Conservation (phyloP, 2,797 vertebrate genomes). For the Orientallactaga sibirica region DNA sequence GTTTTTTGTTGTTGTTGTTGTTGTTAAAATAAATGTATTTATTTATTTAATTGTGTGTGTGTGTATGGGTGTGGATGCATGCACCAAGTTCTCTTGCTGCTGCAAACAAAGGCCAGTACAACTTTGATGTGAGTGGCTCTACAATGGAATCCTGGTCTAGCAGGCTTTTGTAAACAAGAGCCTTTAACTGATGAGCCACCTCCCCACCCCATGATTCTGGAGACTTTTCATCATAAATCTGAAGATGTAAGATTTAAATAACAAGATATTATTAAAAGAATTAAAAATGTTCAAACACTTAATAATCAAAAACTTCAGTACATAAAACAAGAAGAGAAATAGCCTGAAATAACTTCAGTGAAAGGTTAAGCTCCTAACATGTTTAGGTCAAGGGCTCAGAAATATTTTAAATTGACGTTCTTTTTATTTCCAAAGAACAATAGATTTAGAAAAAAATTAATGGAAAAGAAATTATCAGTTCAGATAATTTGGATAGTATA, state of each 20-base stretch:
- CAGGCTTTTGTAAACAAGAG: too few species aligned
- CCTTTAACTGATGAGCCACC: too few species aligned
- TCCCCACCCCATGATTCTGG: background rate
- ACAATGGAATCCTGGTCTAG: too few species aligned
- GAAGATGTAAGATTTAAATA: slow-evolving; percentile 50
- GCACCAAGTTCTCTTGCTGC: too few species aligned
- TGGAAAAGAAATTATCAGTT: slow-evolving; percentile 63
- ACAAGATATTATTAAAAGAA: slow-evolving; percentile 16
- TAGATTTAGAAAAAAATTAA: slow-evolving; percentile 16
- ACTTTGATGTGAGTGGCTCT: too few species aligned
- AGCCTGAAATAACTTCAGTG: slow-evolving; percentile 35
- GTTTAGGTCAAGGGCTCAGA: slow-evolving; percentile 63
- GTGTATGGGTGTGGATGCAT: too few species aligned
- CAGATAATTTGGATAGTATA: slow-evolving; percentile 49
- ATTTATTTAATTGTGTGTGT: too few species aligned
- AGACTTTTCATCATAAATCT: slow-evolving; percentile 38
- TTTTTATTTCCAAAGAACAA: slow-evolving; percentile 70
- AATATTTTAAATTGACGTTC: slow-evolving; percentile 59
- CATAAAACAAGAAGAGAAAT: slow-evolving; percentile 37
- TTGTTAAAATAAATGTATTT: too few species aligned
- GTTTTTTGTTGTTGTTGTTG: too few species aligned
- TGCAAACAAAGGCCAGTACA: too few species aligned
- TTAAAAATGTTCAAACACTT: slow-evolving; percentile 45
- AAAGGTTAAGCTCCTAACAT: slow-evolving; percentile 36
- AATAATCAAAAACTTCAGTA: slow-evolving; percentile 11